phyloP scores from a whole-genome alignment of 2,888 invertebrate genomes.

The Perizoma affinitatum region DNA sequence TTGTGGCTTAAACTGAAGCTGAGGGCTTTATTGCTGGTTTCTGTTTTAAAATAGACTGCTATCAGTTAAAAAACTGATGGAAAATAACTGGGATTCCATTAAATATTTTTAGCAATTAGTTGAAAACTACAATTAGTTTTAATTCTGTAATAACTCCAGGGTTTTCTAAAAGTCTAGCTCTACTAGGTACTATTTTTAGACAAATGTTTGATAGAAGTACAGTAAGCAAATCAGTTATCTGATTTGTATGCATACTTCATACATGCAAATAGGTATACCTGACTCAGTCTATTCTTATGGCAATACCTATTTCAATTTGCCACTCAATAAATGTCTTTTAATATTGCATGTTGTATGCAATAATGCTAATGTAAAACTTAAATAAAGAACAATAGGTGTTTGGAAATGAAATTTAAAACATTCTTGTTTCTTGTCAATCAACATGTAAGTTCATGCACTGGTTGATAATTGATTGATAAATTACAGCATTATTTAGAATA shows the following conservation, averaged over 20 bases:
- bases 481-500: background rate
- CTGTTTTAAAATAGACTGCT: too few species aligned
- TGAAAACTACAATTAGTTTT: too few species aligned
- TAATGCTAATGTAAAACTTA: constrained; percentile 28
- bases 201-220: constrained; percentile 15
- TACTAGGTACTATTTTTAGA: too few species aligned
- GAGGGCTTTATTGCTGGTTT: too few species aligned
- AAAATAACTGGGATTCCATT: too few species aligned
- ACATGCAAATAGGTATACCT: constrained; percentile 24
- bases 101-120: too few species aligned
- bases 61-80: too few species aligned
- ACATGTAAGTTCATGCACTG: constrained; percentile 6
- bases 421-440: constrained; percentile 12
- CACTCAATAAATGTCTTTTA: constrained; percentile 17
- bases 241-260: constrained; percentile 33
- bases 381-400: constrained; percentile 37
- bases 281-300: constrained; percentile 25
- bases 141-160: too few species aligned
- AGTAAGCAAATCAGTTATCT: constrained; percentile 35
- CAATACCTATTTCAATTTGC: constrained; percentile 23
- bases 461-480: constrained; percentile 7
- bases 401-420: constrained; percentile 21
- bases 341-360: constrained; percentile 31
- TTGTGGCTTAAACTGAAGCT: too few species aligned
- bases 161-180: too few species aligned